Percentiles rank a stretch among this genome's conserved stretches.
phyloP scores from a whole-genome alignment of 2,888 invertebrate genomes.

The Caenorhabditis sulstoni region DNA sequence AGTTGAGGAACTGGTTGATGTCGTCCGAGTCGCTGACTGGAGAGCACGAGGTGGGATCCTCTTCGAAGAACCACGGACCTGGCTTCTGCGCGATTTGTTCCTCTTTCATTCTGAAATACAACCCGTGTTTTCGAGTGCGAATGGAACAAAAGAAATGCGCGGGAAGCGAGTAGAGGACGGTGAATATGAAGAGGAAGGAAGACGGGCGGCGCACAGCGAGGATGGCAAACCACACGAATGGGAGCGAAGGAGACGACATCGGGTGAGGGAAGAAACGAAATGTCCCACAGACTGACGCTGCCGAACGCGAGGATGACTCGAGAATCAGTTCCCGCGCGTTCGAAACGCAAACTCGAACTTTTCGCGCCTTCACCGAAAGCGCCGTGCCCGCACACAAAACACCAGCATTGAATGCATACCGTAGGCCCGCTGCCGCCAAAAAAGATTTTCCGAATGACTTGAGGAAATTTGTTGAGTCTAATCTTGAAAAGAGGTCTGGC shows the following conservation, averaged over 20 bases:
- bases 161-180: background rate
- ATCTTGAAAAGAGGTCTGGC: conserved; percentile 33
- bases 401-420: background rate
- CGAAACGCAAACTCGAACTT: background rate
- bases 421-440: background rate
- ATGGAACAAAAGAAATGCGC: conserved; percentile 1
- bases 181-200: background rate
- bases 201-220: background rate
- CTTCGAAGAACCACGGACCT: conserved; percentile 76
- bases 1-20: conserved; percentile 46
- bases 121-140: background rate
- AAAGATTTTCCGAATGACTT: too few relatives aligned
- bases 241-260: background rate
- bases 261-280: background rate
- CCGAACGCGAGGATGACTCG: background rate
- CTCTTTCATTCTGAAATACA: conserved; percentile 58
- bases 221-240: background rate
- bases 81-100: conserved; percentile 58
- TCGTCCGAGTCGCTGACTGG: conserved; percentile 61
- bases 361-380: conserved; percentile 13
- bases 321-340: too few relatives aligned
- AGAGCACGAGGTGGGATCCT: conserved; percentile 48
- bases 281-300: background rate
- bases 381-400: conserved; percentile 14
- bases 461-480: conserved; percentile 16